Base-by-base conservation (phyloP, 2,888 invertebrate genomes). In the Agrotis segetum region DNA sequence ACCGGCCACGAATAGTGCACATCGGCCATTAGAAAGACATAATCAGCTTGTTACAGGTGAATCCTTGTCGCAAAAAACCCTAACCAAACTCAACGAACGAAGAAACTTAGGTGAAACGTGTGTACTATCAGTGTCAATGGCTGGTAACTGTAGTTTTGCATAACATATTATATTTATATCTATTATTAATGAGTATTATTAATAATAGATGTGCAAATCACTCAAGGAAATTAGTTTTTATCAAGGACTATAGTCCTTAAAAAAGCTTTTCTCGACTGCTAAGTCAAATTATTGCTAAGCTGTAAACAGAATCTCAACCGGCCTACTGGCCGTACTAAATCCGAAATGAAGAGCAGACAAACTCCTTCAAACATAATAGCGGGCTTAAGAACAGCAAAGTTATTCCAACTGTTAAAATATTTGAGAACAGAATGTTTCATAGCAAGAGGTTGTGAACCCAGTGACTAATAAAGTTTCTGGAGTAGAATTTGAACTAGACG, bases 341-440 rank as follows among this genome's bases (percentile, higher is more conserved):
- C 55, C 47, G 34, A 59, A 67, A 77, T 78, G 62, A 78, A 46
- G 65, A 67, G 59, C 47, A 66, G 61, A 63, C 77, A 66, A 50
- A 62, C 62, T 61, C 29, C 62, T 63, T 53, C 44, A 71, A 83
- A 83, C 59, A 67, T 83, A 83, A 69, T 71, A 67, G 47, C 47
- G 49, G 61, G 70, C 63, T 68, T 68, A 67, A 56, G 58, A 73
- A 63, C 58, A 69, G 49, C 58, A 14, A 70, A 70, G 56, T 76
- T 70, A 72, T 83, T 71, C 58, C 59, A 71, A 70, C 50, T 79
- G 67, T 67, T 76, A 67, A 73, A 79, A 84, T 74, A 85, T 77
- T 80, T 68, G 64, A 73, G 64, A 68, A 46, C 65, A 72, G 29
- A 84, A 69, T 66, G 67, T 61, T 77, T 69, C 61, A 62, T 66